Evolutionary conservation across 2,888 invertebrate species (phyloP).

Genomic region (Saturnia japonica): DNA sequence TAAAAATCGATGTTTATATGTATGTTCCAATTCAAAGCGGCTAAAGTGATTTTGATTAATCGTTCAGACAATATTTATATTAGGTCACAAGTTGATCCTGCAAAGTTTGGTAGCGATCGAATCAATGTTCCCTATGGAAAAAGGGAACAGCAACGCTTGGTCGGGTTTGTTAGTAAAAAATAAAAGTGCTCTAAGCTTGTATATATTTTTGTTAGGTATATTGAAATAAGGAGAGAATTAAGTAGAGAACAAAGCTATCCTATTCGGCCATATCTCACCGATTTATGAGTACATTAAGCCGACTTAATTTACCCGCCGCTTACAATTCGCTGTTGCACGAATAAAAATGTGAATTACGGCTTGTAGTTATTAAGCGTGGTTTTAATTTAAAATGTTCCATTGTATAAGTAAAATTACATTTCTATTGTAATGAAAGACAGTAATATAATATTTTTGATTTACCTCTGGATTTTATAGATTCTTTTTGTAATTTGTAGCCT

Average conservation of each 20-base stretch:
- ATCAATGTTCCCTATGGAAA: no score
- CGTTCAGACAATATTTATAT: no score
- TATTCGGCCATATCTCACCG: constrained; percentile 18
- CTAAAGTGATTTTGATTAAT: no score
- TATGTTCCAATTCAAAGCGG: no score
- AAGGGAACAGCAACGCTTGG: no score
- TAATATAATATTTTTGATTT: no score
- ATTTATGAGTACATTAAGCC: constrained; percentile 40
- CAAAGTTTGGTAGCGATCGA: no score
- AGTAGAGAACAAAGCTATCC: not conserved
- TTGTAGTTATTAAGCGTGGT: constrained; percentile 20
- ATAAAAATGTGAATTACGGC: constrained; percentile 23
- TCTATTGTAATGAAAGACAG: not conserved
- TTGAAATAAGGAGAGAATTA: not conserved
- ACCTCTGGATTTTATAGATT: no score
- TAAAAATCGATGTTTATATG: no score
- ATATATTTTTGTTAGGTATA: not conserved
- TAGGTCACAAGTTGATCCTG: no score
- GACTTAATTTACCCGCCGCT: constrained; percentile 35
- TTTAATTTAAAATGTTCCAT: constrained; percentile 12
- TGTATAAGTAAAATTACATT: not conserved
- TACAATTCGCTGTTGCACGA: constrained; percentile 21
- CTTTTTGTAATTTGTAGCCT: no score
- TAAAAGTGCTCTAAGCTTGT: not conserved
- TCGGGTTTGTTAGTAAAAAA: no score